These are phyloP conservation scores for Eremobia ochroleuca DNA, from an alignment of 2,888 invertebrate species.

Conservation along the genomic window DNA sequence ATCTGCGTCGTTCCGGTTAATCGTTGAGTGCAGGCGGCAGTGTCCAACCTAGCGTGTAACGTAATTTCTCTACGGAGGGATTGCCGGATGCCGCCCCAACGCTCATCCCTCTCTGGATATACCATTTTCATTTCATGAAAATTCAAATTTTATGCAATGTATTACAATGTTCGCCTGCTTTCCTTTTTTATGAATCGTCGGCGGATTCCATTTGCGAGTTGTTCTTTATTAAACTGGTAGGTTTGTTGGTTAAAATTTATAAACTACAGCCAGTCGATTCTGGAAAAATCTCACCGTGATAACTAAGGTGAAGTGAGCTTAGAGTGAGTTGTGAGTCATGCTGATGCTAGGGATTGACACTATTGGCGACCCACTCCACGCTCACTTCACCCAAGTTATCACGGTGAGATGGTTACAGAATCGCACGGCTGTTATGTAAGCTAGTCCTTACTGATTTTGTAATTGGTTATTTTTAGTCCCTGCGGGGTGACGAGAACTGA, in stretches of 20 bases:
- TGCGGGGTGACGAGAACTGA: slow-evolving; percentile 18
- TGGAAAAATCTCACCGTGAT: too few relatives aligned
- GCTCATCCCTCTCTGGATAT: slow-evolving; percentile 29
- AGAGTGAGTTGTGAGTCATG: too few relatives aligned
- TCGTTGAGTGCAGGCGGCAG: slow-evolving; percentile 59
- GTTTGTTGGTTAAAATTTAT: neutral
- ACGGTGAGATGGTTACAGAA: too few relatives aligned
- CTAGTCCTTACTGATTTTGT: slow-evolving; percentile 16
- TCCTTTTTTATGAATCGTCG: slow-evolving; percentile 4
- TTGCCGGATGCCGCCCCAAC: slow-evolving; percentile 42
- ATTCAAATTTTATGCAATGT: slow-evolving; percentile 55
- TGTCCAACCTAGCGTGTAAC: slow-evolving; percentile 66
- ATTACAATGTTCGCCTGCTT: slow-evolving; percentile 9
- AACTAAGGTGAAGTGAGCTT: too few relatives aligned
- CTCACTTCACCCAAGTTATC: too few relatives aligned
- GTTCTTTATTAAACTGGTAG: neutral
- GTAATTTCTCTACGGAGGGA: slow-evolving; percentile 63
- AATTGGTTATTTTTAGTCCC: slow-evolving; percentile 17
- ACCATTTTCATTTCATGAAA: slow-evolving; percentile 45
- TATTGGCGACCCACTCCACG: too few relatives aligned
- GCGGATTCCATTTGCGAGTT: slow-evolving; percentile 1
- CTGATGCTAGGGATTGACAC: too few relatives aligned
- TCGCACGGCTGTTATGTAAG: too few relatives aligned
- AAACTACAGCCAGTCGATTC: too few relatives aligned
- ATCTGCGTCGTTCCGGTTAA: slow-evolving; percentile 61